Conservation (phyloP, 1,140 invertebrate genomes). For the Drosophila tani region DNA sequence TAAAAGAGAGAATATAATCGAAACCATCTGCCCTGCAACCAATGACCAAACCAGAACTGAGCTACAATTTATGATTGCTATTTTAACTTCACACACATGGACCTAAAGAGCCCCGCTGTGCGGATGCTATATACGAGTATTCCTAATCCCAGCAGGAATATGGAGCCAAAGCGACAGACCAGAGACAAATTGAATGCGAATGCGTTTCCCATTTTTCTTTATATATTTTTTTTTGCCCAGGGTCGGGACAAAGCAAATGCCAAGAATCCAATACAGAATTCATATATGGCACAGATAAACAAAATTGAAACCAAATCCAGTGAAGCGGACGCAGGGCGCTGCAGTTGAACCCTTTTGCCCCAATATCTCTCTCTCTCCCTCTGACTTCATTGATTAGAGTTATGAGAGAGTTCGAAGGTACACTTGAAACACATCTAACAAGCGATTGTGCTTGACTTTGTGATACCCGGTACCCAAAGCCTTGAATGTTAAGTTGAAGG, state of each 20-base stretch:
- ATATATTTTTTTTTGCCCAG: conserved; percentile 15
- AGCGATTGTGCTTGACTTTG: no score
- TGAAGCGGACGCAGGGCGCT: conserved; percentile 33
- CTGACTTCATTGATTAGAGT: conserved; percentile 8
- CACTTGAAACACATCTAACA: background rate
- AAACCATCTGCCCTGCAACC: conserved; percentile 14
- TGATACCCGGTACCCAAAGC: no score
- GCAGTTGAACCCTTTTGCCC: conserved; percentile 21
- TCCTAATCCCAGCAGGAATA: conserved; percentile 19
- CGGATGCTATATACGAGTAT: conserved; percentile 10
- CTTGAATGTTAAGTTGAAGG: no score
- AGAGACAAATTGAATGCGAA: conserved; percentile 66
- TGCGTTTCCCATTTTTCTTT: conserved; percentile 45
- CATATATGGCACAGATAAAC: conserved; percentile 36
- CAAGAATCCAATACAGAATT: conserved; percentile 51
- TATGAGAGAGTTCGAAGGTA: conserved; percentile 1
- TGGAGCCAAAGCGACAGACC: conserved; percentile 32
- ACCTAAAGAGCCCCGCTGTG: conserved; percentile 14
- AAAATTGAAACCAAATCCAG: conserved; percentile 39
- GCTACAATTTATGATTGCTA: conserved; percentile 49
- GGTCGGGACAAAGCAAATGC: conserved; percentile 44
- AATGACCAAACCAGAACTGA: conserved; percentile 27
- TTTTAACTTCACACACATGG: conserved; percentile 23
- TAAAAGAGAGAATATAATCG: conserved; percentile 14
- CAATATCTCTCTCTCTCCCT: background rate